Conservation (phyloP, 2,797 vertebrate genomes). For the Squalus acanthias region DNA sequence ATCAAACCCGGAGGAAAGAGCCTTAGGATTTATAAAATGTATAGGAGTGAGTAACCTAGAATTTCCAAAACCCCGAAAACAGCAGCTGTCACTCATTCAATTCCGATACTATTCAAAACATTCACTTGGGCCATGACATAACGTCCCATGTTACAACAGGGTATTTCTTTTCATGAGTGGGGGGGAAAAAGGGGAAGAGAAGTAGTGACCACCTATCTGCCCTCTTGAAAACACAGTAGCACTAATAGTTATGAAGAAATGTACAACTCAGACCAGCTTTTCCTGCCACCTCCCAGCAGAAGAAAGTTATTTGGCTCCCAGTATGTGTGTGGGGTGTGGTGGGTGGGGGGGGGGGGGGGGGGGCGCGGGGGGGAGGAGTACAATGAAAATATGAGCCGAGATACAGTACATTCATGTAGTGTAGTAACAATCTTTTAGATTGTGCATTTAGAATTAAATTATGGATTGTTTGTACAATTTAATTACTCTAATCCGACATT, state of each 20-base stretch:
- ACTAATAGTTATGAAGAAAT: neutral
- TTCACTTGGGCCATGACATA: neutral
- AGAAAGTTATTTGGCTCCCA: neutral
- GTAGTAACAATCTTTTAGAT: neutral
- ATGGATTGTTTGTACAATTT: neutral
- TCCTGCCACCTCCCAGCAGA: neutral
- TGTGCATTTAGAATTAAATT: conserved; percentile 17
- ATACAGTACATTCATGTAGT: neutral
- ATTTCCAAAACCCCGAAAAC: neutral
- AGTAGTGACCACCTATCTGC: neutral
- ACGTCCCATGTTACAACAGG: neutral
- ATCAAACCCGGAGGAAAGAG: neutral
- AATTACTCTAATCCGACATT: neutral
- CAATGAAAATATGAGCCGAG: neutral
- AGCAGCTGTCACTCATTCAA: neutral
- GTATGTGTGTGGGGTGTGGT: too few relatives aligned
- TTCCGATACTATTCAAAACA: neutral
- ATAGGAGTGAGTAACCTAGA: neutral
- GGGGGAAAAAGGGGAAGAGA: neutral
- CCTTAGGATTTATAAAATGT: neutral
- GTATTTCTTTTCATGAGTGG: neutral
- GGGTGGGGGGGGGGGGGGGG: too few relatives aligned
- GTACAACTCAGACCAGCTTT: neutral
- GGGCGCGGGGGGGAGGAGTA: too few relatives aligned
- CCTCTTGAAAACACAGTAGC: neutral